Conservation (phyloP, 1,140 invertebrate species). For the Drosophila aff. region DNA sequence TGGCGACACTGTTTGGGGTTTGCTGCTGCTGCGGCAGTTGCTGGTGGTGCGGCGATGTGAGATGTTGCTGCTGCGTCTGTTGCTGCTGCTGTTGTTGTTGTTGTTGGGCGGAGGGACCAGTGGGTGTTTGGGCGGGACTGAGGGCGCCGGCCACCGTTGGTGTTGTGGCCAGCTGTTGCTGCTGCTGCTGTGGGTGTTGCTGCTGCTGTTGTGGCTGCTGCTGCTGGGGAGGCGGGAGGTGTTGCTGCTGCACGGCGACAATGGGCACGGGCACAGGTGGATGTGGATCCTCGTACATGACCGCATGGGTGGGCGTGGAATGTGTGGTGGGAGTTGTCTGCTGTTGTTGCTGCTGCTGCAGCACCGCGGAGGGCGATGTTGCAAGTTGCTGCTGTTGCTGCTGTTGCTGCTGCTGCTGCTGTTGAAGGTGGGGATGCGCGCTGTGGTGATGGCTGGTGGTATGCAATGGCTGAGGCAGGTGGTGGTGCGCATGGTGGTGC, state of each 20-base stretch:
- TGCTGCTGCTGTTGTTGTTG: constrained; percentile 60
- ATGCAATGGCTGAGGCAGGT: constrained; percentile 72
- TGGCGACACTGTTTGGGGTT: constrained; percentile 66
- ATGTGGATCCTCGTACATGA: constrained; percentile 82
- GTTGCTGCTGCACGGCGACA: constrained; percentile 74
- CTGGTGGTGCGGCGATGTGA: constrained; percentile 81
- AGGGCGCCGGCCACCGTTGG: constrained; percentile 71
- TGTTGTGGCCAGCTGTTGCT: constrained; percentile 70
- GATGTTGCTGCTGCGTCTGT: constrained; percentile 68
- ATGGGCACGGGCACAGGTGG: constrained; percentile 79
- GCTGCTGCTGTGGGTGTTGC: constrained; percentile 60
- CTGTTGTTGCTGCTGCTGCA: constrained; percentile 69
- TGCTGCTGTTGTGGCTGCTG: constrained; percentile 61
- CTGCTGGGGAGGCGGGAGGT: constrained; percentile 66
- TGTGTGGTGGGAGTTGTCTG: constrained; percentile 80
- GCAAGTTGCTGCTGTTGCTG: constrained; percentile 70
- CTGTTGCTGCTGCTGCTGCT: constrained; percentile 35
- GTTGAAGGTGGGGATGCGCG: constrained; percentile 59
- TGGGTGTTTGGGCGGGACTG: constrained; percentile 78
- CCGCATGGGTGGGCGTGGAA: constrained; percentile 84
- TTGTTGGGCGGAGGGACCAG: constrained; percentile 64
- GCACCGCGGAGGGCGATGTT: constrained; percentile 65
- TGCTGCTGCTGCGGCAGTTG: constrained; percentile 77
- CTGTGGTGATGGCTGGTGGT: constrained; percentile 63
- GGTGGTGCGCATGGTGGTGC: constrained; percentile 76